These are phyloP conservation scores for Polypedilum vanderplanki DNA, from an alignment of 1,140 invertebrate species.

Conservation along the genomic window DNA sequence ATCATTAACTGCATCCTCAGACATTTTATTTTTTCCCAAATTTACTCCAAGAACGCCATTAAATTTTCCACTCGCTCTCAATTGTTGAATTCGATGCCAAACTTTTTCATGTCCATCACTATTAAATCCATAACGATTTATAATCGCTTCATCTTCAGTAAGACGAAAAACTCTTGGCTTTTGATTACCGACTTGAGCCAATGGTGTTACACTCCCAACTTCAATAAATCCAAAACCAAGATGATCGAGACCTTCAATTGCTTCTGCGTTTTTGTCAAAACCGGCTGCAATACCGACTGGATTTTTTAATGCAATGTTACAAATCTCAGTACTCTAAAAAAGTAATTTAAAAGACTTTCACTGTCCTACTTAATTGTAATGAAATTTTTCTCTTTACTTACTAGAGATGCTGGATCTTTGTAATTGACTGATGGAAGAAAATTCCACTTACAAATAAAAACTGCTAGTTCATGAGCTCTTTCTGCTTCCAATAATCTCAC, in stretches of 20 bases:
- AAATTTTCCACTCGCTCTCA: slow-evolving; percentile 49
- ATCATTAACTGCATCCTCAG: slow-evolving; percentile 65
- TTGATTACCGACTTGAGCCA: slow-evolving; percentile 84
- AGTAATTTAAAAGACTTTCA: slow-evolving; percentile 30
- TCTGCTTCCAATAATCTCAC: slow-evolving; percentile 52
- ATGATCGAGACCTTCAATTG: slow-evolving; percentile 69
- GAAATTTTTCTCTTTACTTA: slow-evolving; percentile 42
- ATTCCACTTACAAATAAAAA: slow-evolving; percentile 66
- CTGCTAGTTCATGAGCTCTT: slow-evolving; percentile 66
- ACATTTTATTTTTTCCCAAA: slow-evolving; percentile 91
- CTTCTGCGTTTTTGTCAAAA: slow-evolving; percentile 96
- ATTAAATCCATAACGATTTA: slow-evolving; percentile 91
- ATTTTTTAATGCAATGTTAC: slow-evolving; percentile 68
- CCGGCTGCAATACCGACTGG: slow-evolving; percentile 95
- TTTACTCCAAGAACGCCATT: slow-evolving; percentile 76
- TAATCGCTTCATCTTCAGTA: slow-evolving; percentile 76
- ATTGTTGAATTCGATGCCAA: slow-evolving; percentile 52
- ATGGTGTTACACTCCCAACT: slow-evolving; percentile 91
- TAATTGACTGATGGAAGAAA: slow-evolving; percentile 54
- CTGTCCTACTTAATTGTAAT: background rate
- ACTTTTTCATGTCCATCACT: slow-evolving; percentile 82
- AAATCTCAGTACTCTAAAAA: slow-evolving; percentile 59
- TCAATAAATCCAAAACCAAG: slow-evolving; percentile 95
- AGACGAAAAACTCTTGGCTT: slow-evolving; percentile 89
- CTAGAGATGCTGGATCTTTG: slow-evolving; percentile 55